Evolutionary conservation across 2,888 invertebrate genomes (phyloP), one percentile per base, ranked within the genome.

Genomic region (Melanchra persicariae): DNA sequence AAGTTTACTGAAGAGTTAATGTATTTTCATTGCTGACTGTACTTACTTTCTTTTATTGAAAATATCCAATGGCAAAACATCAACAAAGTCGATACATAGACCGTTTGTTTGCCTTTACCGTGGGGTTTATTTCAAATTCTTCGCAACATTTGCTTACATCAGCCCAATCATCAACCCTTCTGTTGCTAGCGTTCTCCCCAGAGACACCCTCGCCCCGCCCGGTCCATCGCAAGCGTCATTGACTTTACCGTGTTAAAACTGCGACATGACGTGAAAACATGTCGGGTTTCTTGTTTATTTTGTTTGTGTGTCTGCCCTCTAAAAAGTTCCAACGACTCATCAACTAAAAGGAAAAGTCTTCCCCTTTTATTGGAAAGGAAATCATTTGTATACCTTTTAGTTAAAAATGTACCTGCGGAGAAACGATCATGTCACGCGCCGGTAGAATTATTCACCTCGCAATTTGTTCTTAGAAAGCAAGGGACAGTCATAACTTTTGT

Each of bases 171-270:
- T 54, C 87, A 89, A 91, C 92, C 92, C 91, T 91, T 79, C 68
- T 68, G 55, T 62, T 88, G 81, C 82, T 70, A 37, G 34, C 34
- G 52, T 30, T 47, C 68, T 89, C 91, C 88, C 90, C 40, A 45
- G 90, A 88, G 92, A 85, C 67, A 26, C 45, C 58, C 70, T 65
- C 70, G 87, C 87, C 88, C 90, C 92, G 91, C 93, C 93, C 88
- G 87, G 70, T 30, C 88, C 82, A 92, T 93, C 85, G 86, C 83
- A 92, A 89, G 92, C 91, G 80, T 85, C 91, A 92, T 92, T 92
- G 89, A 90, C 86, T 90, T 83, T 64, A 79, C 82, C 75, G 52
- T 74, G 62, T 83, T 74, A 79, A 74, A 78, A 65, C 17, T 55
- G 69, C 75, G 70, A 67, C 62, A 60, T 49, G 51, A 71, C 54